These are phyloP conservation scores for Sceloporus tristichus DNA, from an alignment of 2,113 vertebrate species.

Conservation along the genomic window DNA sequence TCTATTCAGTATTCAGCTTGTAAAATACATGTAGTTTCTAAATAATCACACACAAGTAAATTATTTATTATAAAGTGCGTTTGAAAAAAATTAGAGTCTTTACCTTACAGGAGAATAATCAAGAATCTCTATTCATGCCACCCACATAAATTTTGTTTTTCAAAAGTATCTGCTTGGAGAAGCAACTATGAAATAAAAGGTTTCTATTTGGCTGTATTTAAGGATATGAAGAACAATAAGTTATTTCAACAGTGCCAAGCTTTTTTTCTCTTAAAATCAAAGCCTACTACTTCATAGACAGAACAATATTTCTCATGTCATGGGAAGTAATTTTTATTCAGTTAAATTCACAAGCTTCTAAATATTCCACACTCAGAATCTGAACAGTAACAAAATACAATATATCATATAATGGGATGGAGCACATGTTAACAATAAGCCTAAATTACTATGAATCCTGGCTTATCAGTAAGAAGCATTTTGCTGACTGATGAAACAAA, in stretches of 20 bases:
- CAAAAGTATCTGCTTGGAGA: background rate
- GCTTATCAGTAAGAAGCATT: no score
- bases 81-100: background rate
- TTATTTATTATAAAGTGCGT: background rate
- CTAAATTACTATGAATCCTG: no score
- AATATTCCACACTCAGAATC: background rate
- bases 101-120: background rate
- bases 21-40: background rate
- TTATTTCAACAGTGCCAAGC: background rate
- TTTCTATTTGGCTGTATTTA: background rate
- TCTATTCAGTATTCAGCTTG: background rate
- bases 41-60: background rate
- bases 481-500: no score
- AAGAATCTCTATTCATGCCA: background rate
- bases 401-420: no score
- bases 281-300: background rate
- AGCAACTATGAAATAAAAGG: background rate
- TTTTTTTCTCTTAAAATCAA: background rate
- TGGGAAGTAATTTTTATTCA: background rate
- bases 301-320: background rate
- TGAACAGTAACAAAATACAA: background rate
- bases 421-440: no score
- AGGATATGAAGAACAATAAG: background rate
- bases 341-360: background rate
- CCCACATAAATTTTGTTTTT: background rate